A percentile compares a stretch with the other conserved stretches of the same genome.
Evolutionary conservation across 2,113 vertebrate species (phyloP).

Genomic region (Platichthys flesus): DNA sequence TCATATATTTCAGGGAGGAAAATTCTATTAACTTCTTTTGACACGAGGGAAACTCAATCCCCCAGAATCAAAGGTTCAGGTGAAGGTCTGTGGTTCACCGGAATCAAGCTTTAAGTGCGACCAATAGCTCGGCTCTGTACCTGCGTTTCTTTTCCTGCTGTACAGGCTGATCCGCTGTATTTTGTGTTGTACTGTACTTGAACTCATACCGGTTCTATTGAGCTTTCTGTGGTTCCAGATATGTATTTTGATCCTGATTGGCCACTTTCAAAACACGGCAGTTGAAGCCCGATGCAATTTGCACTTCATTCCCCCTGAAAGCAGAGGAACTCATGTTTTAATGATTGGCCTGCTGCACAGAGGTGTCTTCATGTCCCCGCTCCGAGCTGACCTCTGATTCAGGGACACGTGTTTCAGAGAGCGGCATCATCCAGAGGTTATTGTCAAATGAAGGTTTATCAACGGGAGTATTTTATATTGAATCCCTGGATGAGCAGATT

Average conservation of each 20-base stretch:
- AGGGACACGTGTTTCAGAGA: neutral
- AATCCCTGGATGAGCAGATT: too few relatives aligned
- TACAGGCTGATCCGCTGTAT: neutral
- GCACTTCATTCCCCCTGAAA: neutral
- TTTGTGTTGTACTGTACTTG: neutral
- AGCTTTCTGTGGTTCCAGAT: neutral
- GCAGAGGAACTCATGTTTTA: neutral
- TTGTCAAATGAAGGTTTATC: too few relatives aligned
- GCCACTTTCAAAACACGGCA: neutral
- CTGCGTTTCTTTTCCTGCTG: neutral
- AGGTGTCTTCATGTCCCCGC: too few relatives aligned
- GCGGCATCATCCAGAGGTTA: too few relatives aligned
- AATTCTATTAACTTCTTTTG: slow-evolving; percentile 46
- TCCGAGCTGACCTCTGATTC: neutral
- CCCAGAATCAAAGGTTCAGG: slow-evolving; percentile 46
- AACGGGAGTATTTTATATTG: too few relatives aligned
- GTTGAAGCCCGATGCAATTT: neutral
- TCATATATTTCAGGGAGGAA: slow-evolving; percentile 35
- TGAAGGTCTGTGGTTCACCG: slow-evolving; percentile 43
- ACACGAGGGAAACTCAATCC: slow-evolving; percentile 38
- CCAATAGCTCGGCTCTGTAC: neutral
- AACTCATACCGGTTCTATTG: neutral
- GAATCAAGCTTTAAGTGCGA: slow-evolving; percentile 40
- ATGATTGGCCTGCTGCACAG: too few relatives aligned
- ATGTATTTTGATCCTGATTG: neutral